Evolutionary conservation across 1,140 invertebrate genomes (phyloP).

Genomic region (Amphibalanus amphitrite): DNA sequence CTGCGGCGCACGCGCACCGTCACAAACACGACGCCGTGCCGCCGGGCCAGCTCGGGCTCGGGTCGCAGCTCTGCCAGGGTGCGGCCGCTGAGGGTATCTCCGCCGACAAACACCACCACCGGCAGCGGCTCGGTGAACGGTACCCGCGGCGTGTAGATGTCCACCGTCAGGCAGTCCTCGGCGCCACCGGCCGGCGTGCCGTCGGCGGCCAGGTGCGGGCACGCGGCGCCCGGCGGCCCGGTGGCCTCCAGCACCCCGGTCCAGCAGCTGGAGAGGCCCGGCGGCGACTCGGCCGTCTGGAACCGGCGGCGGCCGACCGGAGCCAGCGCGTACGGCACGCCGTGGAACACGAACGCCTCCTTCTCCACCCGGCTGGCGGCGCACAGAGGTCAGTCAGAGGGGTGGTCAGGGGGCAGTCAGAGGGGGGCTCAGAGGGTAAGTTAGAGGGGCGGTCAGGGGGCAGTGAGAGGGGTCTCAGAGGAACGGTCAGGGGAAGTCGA

Average conservation of each 20-base stretch:
- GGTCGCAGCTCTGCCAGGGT: conserved; percentile 10
- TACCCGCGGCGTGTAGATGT: conserved; percentile 34
- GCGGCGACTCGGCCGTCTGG: conserved; percentile 44
- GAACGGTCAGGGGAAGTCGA: too few species aligned
- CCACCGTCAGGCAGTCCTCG: conserved; percentile 63
- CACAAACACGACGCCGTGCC: conserved; percentile 62
- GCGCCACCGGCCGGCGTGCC: conserved; percentile 30
- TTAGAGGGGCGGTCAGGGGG: too few species aligned
- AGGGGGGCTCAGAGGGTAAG: too few species aligned
- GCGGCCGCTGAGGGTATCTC: conserved; percentile 51
- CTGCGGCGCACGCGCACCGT: conserved; percentile 56
- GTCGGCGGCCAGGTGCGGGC: conserved; percentile 34
- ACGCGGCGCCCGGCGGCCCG: conserved; percentile 36
- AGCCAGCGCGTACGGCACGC: conserved; percentile 68
- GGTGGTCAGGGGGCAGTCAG: too few species aligned
- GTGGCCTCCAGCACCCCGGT: conserved; percentile 50
- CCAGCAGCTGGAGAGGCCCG: conserved; percentile 56
- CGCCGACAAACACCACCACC: conserved; percentile 62
- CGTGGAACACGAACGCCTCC: conserved; percentile 56
- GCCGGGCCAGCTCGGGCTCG: conserved; percentile 41
- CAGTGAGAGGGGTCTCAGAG: too few species aligned
- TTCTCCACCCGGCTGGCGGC: conserved; percentile 45
- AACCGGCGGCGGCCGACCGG: conserved; percentile 51
- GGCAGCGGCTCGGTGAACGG: conserved; percentile 48
- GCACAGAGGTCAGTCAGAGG: background rate